Conservation (phyloP, 2,888 invertebrate species). For the Catocala nupta region DNA sequence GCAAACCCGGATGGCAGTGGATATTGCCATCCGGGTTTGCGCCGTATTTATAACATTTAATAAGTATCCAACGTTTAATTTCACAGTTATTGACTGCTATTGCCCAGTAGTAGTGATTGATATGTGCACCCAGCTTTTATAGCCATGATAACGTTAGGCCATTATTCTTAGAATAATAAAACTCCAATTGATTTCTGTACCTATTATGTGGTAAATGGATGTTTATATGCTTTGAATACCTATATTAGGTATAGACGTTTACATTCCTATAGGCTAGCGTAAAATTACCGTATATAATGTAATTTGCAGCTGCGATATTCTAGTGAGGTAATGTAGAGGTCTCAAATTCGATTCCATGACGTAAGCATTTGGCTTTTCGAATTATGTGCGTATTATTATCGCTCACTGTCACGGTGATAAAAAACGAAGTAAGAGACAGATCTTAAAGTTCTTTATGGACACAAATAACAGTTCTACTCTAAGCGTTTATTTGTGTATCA, state of each 20-base stretch:
- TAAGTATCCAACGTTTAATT: slow-evolving; percentile 64
- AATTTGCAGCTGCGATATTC: background rate
- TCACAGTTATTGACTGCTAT: slow-evolving; percentile 63
- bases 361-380: too few species aligned
- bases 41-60: slow-evolving; percentile 56
- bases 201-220: slow-evolving; percentile 24
- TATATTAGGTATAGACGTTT: slow-evolving; percentile 12
- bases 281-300: slow-evolving; percentile 7
- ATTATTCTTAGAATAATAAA: slow-evolving; percentile 46
- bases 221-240: slow-evolving; percentile 16
- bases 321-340: background rate
- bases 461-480: too few species aligned
- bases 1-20: slow-evolving; percentile 19
- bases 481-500: too few species aligned
- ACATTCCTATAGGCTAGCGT: background rate
- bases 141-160: slow-evolving; percentile 28
- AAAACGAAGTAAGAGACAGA: too few species aligned
- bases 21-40: slow-evolving; percentile 20
- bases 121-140: slow-evolving; percentile 38
- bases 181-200: slow-evolving; percentile 46
- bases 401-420: too few species aligned
- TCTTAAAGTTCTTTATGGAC: too few species aligned
- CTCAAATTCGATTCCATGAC: too few species aligned
- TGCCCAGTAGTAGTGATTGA: slow-evolving; percentile 45
- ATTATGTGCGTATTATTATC: too few species aligned